phyloP scores from a whole-genome alignment of 2,113 vertebrate genomes.

The Macquaria australasica region DNA sequence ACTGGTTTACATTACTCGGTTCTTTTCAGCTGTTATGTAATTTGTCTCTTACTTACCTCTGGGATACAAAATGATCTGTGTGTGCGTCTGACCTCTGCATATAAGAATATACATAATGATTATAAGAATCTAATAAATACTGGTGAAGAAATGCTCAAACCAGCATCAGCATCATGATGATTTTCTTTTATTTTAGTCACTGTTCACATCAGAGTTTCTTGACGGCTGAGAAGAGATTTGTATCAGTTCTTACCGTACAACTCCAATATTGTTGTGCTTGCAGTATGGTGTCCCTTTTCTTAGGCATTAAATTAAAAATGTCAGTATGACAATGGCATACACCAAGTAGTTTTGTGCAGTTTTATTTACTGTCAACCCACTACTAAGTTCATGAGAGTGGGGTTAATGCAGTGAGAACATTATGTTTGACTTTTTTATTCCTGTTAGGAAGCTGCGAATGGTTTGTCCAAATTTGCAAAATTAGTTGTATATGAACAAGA shows the following conservation, averaged over 20 bases:
- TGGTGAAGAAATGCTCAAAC: not conserved
- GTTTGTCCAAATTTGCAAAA: not conserved
- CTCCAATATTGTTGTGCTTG: not conserved
- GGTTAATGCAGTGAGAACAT: not conserved
- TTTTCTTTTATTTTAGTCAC: not conserved
- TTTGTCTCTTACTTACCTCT: conserved; percentile 26
- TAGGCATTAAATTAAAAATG: not conserved
- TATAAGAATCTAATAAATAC: not conserved
- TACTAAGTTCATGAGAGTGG: not conserved
- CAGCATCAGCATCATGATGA: not conserved
- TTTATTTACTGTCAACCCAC: not conserved
- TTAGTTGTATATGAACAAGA: not conserved
- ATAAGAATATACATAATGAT: too few relatives aligned
- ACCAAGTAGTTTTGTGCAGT: not conserved
- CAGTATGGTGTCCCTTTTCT: not conserved
- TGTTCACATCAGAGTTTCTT: not conserved
- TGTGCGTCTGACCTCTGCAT: conserved; percentile 10
- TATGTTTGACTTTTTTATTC: not conserved
- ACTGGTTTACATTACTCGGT: conserved; percentile 22
- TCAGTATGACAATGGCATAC: too few relatives aligned
- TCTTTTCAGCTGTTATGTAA: conserved; percentile 56
- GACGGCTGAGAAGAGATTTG: not conserved
- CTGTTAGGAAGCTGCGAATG: not conserved
- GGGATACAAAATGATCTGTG: conserved; percentile 35
- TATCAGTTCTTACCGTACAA: not conserved